These are phyloP conservation scores for Sialia sialis DNA, from an alignment of 2,113 vertebrate genomes.

Conservation along the genomic window DNA sequence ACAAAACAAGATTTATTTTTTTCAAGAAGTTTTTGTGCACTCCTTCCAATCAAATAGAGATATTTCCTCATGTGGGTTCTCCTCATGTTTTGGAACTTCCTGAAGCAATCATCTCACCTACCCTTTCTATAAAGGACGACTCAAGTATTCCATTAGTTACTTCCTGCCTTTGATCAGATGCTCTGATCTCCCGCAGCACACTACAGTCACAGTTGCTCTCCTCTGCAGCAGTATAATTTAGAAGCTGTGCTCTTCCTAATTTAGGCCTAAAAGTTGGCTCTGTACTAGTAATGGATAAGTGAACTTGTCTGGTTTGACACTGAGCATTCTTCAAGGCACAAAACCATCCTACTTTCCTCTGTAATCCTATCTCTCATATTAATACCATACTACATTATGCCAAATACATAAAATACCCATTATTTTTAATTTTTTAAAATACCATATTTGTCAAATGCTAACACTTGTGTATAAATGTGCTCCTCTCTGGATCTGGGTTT, in stretches of 20 bases:
- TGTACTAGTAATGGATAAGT: neutral
- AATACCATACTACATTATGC: neutral
- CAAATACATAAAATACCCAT: neutral
- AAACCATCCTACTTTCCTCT: neutral
- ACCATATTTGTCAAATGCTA: neutral
- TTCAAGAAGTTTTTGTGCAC: neutral
- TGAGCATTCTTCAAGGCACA: neutral
- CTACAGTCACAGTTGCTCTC: neutral
- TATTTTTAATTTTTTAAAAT: neutral
- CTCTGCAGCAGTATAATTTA: neutral
- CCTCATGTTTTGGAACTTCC: neutral
- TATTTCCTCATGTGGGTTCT: neutral
- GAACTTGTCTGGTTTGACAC: neutral
- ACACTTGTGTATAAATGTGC: neutral
- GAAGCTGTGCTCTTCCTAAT: neutral
- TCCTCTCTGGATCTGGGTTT: neutral
- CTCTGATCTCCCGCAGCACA: neutral
- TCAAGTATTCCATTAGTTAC: conserved; percentile 10
- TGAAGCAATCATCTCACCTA: neutral
- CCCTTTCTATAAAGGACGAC: neutral
- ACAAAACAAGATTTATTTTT: neutral
- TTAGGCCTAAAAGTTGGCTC: neutral
- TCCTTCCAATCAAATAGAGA: neutral
- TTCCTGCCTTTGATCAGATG: conserved; percentile 1
- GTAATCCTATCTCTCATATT: neutral